Base-by-base conservation (phyloP, 2,888 invertebrate species). In the Agapostemon virescens region DNA sequence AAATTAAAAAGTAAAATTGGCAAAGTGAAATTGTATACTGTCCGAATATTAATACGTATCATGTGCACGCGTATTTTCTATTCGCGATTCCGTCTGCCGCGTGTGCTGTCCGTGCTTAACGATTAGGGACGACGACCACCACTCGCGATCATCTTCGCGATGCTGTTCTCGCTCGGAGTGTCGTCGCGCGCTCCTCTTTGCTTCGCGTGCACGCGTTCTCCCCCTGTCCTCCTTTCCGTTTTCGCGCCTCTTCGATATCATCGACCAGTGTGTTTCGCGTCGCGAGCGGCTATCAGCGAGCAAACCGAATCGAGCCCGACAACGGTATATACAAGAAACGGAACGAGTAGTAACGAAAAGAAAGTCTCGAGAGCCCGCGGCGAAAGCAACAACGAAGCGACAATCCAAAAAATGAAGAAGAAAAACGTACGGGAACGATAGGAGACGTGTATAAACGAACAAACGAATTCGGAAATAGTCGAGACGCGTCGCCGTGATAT, bases 41-140 rank as follows among this genome's bases (percentile, higher is more conserved):
- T n/a, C n/a, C n/a, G n/a, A n/a, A n/a, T n/a, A n/a, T n/a, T n/a
- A n/a, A n/a, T n/a, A n/a, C n/a, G n/a, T n/a, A n/a, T n/a, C n/a
- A n/a, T n/a, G n/a, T n/a, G n/a, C n/a, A n/a, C n/a, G n/a, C n/a
- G n/a, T n/a, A n/a, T n/a, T n/a, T n/a, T n/a, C n/a, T n/a, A n/a
- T n/a, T n/a, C n/a, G n/a, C n/a, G n/a, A n/a, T n/a, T n/a, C 40
- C 40, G 40, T 40, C 13, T 2, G 40, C 55, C 6, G 26, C 26
- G 26, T 55, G 55, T 55, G 26, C 26, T 61, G 74, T 70, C 49
- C 70, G 69, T 73, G 36, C 52, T 33, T 69, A 63, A 66, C 66
- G 40, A 36, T 63, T 26, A 30, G 33, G 61, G 52, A 49, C 77
- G 67, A 79, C 49, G 36, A 77, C 69, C 52, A 30, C 66, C 70